Base-by-base conservation (phyloP, 2,113 vertebrate genomes). In the Petaurus breviceps region DNA sequence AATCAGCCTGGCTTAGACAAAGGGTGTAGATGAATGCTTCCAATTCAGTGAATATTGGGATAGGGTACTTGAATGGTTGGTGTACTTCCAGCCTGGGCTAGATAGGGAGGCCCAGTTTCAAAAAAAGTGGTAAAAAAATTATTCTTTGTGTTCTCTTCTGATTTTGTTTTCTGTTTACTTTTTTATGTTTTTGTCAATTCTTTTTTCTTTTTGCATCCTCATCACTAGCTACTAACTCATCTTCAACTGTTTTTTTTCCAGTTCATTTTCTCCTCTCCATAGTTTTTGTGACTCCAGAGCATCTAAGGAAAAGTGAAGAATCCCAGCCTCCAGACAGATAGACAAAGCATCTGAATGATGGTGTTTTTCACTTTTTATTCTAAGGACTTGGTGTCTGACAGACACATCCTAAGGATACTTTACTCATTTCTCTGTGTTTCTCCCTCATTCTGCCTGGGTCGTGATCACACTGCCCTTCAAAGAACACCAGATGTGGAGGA, bases 401-500 rank as follows among this genome's bases (percentile, higher is more conserved):
- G 57, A 55, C 8, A 93, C 19, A 22, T 92, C 19, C 68, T 19
- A 90, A 91, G 89, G 91, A 11, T 90, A 51, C 61, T 51, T 96
- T 93, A 95, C 93, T 25, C 22, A 90, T 53, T 37, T 92, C 77
- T n/a, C 92, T 47, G 47, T 51, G 22, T 51, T 0, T 84, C 14
- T 93, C 49, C 93, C 26, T 51, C 26, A 51, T 84, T 93, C 37
- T 92, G 50, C 51, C 91, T 50, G 93, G 55, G 47, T 26, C 84
- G 46, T 28, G 49, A 22, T 89, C 90, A 93, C 1, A 68, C 22
- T 14, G 47, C 28, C 54, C 89, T 93, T 96, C n/a, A 37, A 14
- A 25, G 93, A 49, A 84, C 26, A 49, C 50, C 91, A 96, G 97
- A 91, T 94, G 95, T 47, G 25, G 84, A 91, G 5, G 61, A 77